These are phyloP conservation scores for Pandemis corylana DNA, from an alignment of 2,888 invertebrate species.

Conservation along the genomic window DNA sequence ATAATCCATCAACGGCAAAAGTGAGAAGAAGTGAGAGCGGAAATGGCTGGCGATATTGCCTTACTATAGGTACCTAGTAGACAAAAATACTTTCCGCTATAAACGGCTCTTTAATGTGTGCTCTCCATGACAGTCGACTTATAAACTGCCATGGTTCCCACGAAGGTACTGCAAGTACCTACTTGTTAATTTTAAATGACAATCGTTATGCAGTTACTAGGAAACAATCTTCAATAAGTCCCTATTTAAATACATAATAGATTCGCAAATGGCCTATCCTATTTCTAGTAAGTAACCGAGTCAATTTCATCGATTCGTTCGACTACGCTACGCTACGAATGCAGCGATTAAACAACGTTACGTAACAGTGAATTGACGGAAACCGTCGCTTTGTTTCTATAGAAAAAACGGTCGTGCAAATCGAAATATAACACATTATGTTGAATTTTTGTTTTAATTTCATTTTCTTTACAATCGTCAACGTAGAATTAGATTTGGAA, in stretches of 20 bases:
- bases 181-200: constrained; percentile 29
- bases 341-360: constrained; percentile 56
- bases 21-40: too few species aligned
- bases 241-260: constrained; percentile 64
- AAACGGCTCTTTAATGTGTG: too few species aligned
- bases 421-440: too few species aligned
- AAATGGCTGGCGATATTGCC: too few species aligned
- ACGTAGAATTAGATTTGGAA: too few species aligned
- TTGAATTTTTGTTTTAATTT: too few species aligned
- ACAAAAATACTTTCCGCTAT: too few species aligned
- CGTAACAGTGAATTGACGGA: constrained; percentile 45
- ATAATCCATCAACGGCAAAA: too few species aligned
- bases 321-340: constrained; percentile 51
- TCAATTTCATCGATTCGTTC: constrained; percentile 60
- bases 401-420: neutral
- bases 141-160: neutral
- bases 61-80: too few species aligned
- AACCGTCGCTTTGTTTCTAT: constrained; percentile 1
- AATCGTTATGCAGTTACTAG: constrained; percentile 42
- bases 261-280: constrained; percentile 57
- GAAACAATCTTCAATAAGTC: constrained; percentile 46
- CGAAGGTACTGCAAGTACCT: neutral
- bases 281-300: constrained; percentile 57
- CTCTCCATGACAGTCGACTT: too few species aligned
- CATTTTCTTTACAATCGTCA: too few species aligned